Evolutionary conservation across 92 coral and sea anemone genomes (phyloP), one percentile per base, ranked within the genome.

Genomic region (Diadumene lineata): DNA sequence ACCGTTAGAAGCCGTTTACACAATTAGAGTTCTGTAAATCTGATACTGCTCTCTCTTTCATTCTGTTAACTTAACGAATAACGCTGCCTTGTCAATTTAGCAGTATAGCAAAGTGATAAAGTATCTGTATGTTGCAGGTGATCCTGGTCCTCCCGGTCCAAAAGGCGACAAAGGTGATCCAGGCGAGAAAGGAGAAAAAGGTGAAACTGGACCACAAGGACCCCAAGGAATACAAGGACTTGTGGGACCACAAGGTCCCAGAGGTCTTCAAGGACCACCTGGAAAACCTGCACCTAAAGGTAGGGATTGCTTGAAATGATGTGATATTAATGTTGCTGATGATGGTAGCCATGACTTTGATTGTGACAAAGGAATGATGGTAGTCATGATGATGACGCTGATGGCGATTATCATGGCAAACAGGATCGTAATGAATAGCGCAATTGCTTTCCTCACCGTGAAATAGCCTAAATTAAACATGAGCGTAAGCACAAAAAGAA

Each of bases 151-250:
- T 16, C 66, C 44, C 13, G 89, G 89, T 24, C 70, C 72, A 3
- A 25, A 70, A 70, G 90, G 89, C 21, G 50, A 74, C 48, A 23
- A 43, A 48, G 75, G 92, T 50, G 38, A 63, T 50, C 65, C 81
- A 1, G 90, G 90, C 27, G 56, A 62, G 26, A 50, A 44, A 29
- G 92, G 92, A 43, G 18, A 13, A 23, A 77, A 61, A 6, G 91
- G 91, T 17, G 27, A 32, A 0, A 66, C 67, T 15, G 92, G 92
- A 50, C 81, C 73, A n/a, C 62, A 34, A 38, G 80, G 80, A 22
- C 53, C 72, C 18, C 44, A 50, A 50, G 81, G 81, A 50, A 65
- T 43, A 76, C 61, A 32, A 15, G 81, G 80, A 50, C 72, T 63
- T 43, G 31, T 18, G 44, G 82, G 82, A 16, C 66, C 82, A 11